Evolutionary conservation across 2,113 vertebrate genomes (phyloP), one percentile per base, ranked within the genome.

Genomic region (Sphaerodactylus townsendi): DNA sequence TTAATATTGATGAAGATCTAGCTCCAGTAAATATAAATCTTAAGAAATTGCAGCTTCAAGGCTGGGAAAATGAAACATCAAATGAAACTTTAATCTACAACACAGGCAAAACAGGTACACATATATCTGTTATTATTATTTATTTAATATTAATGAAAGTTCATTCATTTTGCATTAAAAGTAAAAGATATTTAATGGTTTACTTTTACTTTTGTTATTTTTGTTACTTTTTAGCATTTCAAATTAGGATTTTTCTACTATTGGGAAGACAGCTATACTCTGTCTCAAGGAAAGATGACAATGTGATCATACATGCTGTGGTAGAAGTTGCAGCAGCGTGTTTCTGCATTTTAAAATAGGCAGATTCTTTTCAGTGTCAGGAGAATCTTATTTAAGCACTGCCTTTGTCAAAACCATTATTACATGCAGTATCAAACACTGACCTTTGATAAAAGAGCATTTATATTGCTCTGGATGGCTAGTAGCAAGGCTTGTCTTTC

Each of bases 71-170:
- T 77, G 85, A 92, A 84, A 97, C 97, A 11, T 89, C 89, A 59
- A 96, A 96, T 88, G 90, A 92, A 48, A 97, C 97, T 4, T 96
- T 95, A 91, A 97, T 98, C 92, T 97, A 95, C 76, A 99, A 99
- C 77, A 97, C 98, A 80, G 99, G 99, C 19, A 99, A 99, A 96
- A 99, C 98, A 80, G 99, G 99, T 99, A 90, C 25, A 95, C 68
- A 48, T 71, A 35, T 13, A 71, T 90, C 89, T 82, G 44, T 21
- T 86, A 3, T 81, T 81, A 35, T 59, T 3, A 41, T 53, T 87
- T 17, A 77, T 62, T 74, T 82, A 68, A 86, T 30, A 15, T 17
- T 92, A 46, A 79, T 46, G 73, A 39, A 84, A 85, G 2, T 69
- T 15, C 86, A 1, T 1, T 72, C 72, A 13, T 37, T 76, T 76